Evolutionary conservation across 1,140 invertebrate genomes (phyloP).

Genomic region (Trachelipus rathkii): DNA sequence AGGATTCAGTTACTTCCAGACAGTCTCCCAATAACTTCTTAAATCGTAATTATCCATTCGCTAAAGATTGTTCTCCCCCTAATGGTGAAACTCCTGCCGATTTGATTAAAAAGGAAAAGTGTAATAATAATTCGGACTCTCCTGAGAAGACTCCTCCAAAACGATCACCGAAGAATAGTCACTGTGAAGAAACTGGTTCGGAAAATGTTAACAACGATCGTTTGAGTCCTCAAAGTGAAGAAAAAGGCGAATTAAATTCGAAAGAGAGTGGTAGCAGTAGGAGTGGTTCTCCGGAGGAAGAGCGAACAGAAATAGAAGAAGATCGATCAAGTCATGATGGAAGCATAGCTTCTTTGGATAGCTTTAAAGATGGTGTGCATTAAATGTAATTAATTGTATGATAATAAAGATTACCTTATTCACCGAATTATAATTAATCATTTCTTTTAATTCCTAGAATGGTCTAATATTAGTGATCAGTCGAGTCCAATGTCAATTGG

Average conservation of each 20-base stretch:
- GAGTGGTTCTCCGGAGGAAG: background rate
- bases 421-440: background rate
- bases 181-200: background rate
- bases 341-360: background rate
- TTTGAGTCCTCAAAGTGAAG: background rate
- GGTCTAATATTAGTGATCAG: constrained; percentile 26
- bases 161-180: background rate
- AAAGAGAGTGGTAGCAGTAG: background rate
- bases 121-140: background rate
- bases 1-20: background rate
- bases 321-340: background rate
- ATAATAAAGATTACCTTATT: background rate
- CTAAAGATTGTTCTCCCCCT: background rate
- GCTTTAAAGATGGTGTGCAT: background rate
- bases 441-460: constrained; percentile 20
- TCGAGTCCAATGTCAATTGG: constrained; percentile 11
- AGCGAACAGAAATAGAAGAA: constrained; percentile 1
- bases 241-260: background rate
- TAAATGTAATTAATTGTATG: background rate
- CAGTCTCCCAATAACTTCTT: background rate
- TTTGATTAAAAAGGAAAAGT: background rate
- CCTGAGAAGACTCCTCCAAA: background rate
- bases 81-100: background rate
- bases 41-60: background rate
- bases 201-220: background rate